phyloP scores from a whole-genome alignment of 2,797 vertebrate genomes.

The Hylomyscus alleni region DNA sequence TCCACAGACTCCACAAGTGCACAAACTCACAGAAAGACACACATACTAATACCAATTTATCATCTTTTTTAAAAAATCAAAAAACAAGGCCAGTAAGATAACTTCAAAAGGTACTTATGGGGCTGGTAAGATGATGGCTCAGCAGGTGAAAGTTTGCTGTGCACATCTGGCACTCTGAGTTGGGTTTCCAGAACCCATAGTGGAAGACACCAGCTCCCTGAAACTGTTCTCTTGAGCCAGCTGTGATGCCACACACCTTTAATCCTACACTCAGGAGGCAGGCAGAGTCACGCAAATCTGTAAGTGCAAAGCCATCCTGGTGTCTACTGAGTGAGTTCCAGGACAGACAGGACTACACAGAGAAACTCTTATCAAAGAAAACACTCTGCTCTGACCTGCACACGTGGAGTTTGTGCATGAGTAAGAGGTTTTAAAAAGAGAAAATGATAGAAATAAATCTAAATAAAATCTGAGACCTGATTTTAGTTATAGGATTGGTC shows the following conservation, averaged over 20 bases:
- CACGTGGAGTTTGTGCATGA: neutral
- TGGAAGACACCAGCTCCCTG: neutral
- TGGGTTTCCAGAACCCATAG: neutral
- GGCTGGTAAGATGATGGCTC: neutral
- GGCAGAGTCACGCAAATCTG: neutral
- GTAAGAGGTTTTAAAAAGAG: neutral
- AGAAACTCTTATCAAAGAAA: neutral
- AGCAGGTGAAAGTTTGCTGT: neutral
- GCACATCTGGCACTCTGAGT: neutral
- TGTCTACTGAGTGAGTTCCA: neutral
- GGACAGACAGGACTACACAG: neutral
- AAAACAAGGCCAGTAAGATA: neutral
- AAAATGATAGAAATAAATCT: neutral
- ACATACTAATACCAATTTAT: neutral
- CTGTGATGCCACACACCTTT: neutral
- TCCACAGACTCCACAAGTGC: neutral
- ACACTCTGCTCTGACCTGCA: neutral
- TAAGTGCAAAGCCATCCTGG: neutral
- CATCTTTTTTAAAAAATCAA: neutral
- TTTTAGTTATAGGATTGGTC: conserved; percentile 61
- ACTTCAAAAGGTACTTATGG: neutral
- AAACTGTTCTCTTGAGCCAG: neutral
- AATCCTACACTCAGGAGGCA: neutral
- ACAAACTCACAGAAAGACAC: neutral
- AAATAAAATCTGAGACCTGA: conserved; percentile 30